Percentiles rank a stretch among this genome's conserved stretches.
Conservation (phyloP, 1,140 invertebrate species). For the Epicauta chinensis region DNA sequence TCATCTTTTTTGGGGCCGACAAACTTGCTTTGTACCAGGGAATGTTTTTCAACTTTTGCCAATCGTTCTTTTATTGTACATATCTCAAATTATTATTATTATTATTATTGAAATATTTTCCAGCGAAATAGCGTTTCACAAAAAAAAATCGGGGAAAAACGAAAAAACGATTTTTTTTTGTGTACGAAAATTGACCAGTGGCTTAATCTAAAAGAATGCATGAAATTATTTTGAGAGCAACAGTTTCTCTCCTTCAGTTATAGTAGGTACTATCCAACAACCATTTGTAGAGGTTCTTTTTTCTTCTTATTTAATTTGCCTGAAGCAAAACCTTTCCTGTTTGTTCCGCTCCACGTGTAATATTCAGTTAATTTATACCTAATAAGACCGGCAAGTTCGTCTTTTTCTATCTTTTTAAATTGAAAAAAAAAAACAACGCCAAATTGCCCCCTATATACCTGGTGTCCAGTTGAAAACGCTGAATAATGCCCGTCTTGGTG, state of each 20-base stretch:
- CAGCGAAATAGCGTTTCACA: too few relatives aligned
- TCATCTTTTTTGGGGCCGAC: conserved; percentile 4
- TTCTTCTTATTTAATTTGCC: conserved; percentile 1
- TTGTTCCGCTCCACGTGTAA: conserved; percentile 13
- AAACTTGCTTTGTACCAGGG: conserved; percentile 1
- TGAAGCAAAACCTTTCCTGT: conserved; percentile 7
- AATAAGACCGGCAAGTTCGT: background rate
- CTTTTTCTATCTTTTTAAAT: too few relatives aligned
- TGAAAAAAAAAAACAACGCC: too few relatives aligned
- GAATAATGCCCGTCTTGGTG: too few relatives aligned
- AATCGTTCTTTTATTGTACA: conserved; percentile 1
- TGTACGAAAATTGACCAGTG: conserved; percentile 1
- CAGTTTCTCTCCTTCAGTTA: too few relatives aligned
- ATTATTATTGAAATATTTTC: too few relatives aligned
- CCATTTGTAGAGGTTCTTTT: background rate
- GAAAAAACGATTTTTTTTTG: too few relatives aligned
- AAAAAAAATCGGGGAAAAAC: too few relatives aligned
- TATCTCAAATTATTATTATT: too few relatives aligned
- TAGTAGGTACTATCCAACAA: too few relatives aligned
- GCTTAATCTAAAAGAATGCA: conserved; percentile 14
- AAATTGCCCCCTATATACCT: too few relatives aligned
- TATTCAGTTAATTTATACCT: conserved; percentile 12
- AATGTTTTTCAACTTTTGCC: conserved; percentile 11
- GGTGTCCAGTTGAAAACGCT: too few relatives aligned
- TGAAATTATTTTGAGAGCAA: conserved; percentile 12